A percentile compares a stretch with the other conserved stretches of the same genome.
phyloP scores from a whole-genome alignment of 2,888 invertebrate genomes.

The Lasioglossum zephyrum region DNA sequence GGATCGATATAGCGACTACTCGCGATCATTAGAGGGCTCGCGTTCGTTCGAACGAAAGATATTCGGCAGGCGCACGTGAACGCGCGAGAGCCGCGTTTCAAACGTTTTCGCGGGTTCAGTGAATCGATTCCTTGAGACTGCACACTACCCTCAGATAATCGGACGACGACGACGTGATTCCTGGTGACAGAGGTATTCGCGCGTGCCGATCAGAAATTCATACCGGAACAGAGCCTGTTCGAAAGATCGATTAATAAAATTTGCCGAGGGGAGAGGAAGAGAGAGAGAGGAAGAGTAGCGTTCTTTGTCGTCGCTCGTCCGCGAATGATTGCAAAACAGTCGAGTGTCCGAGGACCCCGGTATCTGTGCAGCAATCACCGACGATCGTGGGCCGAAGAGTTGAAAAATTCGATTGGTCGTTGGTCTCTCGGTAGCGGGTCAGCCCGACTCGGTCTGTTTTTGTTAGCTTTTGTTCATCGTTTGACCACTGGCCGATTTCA shows the following conservation, averaged over 20 bases:
- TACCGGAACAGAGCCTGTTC: neutral
- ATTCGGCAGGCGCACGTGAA: slow-evolving; percentile 21
- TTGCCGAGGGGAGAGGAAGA: neutral
- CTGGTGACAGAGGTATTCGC: neutral
- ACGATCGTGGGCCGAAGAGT: neutral
- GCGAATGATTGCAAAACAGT: neutral
- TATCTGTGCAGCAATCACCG: neutral
- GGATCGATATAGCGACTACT: neutral
- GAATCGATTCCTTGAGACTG: slow-evolving; percentile 5
- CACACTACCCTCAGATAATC: neutral
- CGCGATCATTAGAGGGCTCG: slow-evolving; percentile 18
- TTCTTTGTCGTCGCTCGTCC: neutral
- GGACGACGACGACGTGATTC: slow-evolving; percentile 1
- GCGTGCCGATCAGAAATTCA: neutral
- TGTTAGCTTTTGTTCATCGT: neutral
- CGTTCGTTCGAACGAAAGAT: slow-evolving; percentile 15
- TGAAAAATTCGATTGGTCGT: slow-evolving; percentile 35
- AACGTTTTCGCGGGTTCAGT: slow-evolving; percentile 18
- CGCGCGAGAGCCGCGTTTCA: slow-evolving; percentile 2
- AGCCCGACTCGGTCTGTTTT: neutral
- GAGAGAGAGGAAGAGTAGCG: neutral
- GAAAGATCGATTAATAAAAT: neutral
- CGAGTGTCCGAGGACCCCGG: neutral
- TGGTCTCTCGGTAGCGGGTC: slow-evolving; percentile 2
- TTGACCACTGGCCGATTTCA: slow-evolving; percentile 3